Evolutionary conservation across 2,888 invertebrate species (phyloP).

Genomic region (Apocheima hispidaria): DNA sequence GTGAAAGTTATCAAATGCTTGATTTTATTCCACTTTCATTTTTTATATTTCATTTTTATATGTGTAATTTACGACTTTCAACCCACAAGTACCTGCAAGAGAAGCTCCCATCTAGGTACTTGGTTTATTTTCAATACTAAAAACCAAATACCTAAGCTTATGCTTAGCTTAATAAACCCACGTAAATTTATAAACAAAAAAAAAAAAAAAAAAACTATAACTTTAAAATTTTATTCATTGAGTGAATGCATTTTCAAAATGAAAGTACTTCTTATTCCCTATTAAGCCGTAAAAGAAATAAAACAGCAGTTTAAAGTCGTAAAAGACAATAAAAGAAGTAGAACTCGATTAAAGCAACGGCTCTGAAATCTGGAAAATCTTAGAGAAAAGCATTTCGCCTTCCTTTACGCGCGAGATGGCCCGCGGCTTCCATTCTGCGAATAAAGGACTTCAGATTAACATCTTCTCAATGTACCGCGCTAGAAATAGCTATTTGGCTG

Average conservation of each 20-base stretch:
- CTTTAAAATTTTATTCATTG: no score
- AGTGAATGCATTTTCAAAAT: no score
- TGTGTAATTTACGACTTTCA: neutral
- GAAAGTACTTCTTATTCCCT: neutral
- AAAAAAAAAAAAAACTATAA: no score
- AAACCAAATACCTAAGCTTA: no score
- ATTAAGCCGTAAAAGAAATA: constrained; percentile 18
- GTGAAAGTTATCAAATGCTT: constrained; percentile 21
- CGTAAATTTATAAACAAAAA: no score
- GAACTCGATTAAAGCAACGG: constrained; percentile 21
- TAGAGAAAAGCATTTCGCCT: constrained; percentile 25
- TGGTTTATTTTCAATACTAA: no score
- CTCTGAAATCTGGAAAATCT: constrained; percentile 27
- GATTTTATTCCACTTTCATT: constrained; percentile 25
- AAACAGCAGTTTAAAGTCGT: constrained; percentile 26
- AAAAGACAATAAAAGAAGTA: constrained; percentile 29
- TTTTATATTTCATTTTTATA: no score
- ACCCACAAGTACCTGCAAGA: neutral
- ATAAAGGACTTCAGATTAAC: constrained; percentile 42
- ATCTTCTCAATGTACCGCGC: constrained; percentile 39
- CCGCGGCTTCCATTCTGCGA: constrained; percentile 35
- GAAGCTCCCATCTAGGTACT: no score
- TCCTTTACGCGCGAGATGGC: constrained; percentile 27
- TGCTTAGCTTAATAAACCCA: no score
- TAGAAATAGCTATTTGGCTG: constrained; percentile 27